Percentiles rank a stretch among this genome's conserved stretches.
phyloP scores from a whole-genome alignment of 2,888 invertebrate genomes.

The Sipunculus nudus region DNA sequence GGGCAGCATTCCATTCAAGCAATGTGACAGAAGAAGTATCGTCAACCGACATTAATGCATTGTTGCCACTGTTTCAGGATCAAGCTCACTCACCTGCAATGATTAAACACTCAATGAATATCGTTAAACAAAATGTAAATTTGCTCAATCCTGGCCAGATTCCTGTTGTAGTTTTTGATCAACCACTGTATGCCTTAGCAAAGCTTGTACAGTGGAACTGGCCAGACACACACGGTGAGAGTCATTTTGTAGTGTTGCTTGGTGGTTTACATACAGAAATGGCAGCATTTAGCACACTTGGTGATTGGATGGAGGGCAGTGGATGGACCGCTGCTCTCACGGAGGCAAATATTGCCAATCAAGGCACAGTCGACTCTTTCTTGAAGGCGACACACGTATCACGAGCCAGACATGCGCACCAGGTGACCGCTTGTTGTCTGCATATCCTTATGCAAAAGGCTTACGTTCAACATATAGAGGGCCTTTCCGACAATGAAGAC shows the following conservation, averaged over 20 bases:
- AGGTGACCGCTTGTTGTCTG: no score
- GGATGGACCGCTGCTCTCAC: slow-evolving; percentile 45
- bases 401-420: no score
- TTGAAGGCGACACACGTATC: no score
- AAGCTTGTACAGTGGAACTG: slow-evolving; percentile 48
- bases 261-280: slow-evolving; percentile 51
- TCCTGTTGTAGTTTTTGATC: slow-evolving; percentile 41
- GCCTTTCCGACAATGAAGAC: neutral
- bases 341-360: slow-evolving; percentile 39
- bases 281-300: slow-evolving; percentile 40
- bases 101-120: slow-evolving; percentile 42
- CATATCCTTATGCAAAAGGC: no score
- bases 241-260: slow-evolving; percentile 42
- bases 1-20: no score
- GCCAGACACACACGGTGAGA: slow-evolving; percentile 43
- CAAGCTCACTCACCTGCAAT: slow-evolving; percentile 37
- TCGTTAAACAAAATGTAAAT: slow-evolving; percentile 11
- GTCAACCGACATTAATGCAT: no score
- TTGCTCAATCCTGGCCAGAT: slow-evolving; percentile 40
- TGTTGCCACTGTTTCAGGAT: slow-evolving; percentile 43
- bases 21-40: no score
- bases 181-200: slow-evolving; percentile 44
- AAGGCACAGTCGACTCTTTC: no score
- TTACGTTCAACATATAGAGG: neutral
- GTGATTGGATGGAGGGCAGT: slow-evolving; percentile 38